phyloP scores from a whole-genome alignment of 1,140 invertebrate genomes.

The Wasmannia auropunctata region DNA sequence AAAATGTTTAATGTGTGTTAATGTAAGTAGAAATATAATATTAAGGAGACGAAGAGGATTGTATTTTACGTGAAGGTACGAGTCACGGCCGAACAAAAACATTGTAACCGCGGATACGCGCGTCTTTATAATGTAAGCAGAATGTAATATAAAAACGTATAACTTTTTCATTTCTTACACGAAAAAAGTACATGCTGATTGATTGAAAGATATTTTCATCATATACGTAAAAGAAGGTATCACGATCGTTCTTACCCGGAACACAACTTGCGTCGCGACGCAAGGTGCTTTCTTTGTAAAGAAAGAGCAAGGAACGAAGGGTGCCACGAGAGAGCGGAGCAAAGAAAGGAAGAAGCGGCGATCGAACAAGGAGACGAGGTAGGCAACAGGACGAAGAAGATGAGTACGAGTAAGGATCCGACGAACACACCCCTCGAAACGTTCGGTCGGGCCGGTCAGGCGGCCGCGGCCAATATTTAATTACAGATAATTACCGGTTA shows the following conservation, averaged over 20 bases:
- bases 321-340: neutral
- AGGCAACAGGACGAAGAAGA: conserved; percentile 4
- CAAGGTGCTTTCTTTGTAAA: conserved; percentile 24
- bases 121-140: neutral
- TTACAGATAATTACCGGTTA: conserved; percentile 82
- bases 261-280: conserved; percentile 8
- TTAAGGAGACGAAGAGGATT: no score
- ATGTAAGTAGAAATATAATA: neutral
- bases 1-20: neutral
- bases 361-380: neutral
- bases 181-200: neutral
- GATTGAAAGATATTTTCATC: neutral
- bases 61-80: no score
- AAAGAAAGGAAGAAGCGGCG: conserved; percentile 3
- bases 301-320: neutral
- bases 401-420: conserved; percentile 56
- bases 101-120: no score
- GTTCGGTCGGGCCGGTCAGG: conserved; percentile 56
- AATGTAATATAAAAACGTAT: neutral
- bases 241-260: conserved; percentile 25
- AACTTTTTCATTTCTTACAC: neutral
- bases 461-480: conserved; percentile 78
- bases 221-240: neutral
- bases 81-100: no score
- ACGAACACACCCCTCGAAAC: conserved; percentile 74